phyloP scores from a whole-genome alignment of 2,113 vertebrate genomes.

The Clarias macrocephalus region DNA sequence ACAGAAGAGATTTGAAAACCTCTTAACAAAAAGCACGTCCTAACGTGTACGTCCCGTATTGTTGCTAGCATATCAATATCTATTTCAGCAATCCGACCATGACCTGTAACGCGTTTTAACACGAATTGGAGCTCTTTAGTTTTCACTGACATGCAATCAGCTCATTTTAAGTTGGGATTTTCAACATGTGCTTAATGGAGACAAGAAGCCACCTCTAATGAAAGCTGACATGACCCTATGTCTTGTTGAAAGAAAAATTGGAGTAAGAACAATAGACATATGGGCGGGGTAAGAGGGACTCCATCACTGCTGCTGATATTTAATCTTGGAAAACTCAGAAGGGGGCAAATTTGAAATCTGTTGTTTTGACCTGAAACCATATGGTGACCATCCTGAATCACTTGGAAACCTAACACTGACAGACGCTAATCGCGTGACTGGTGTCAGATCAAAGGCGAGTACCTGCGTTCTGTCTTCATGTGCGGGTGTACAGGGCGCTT shows the following conservation, averaged over 20 bases:
- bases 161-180: slow-evolving; percentile 23
- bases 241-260: slow-evolving; percentile 11
- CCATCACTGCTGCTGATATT: slow-evolving; percentile 48
- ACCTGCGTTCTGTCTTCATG: slow-evolving; percentile 2
- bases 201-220: not conserved
- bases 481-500: slow-evolving; percentile 1
- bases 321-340: slow-evolving; percentile 53
- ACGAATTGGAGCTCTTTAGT: slow-evolving; percentile 11
- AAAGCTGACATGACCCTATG: not conserved
- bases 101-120: slow-evolving; percentile 24
- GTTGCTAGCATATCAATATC: slow-evolving; percentile 51
- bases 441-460: slow-evolving; percentile 39
- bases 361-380: slow-evolving; percentile 68
- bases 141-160: not conserved
- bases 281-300: slow-evolving; percentile 30
- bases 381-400: slow-evolving; percentile 63
- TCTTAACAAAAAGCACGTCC: slow-evolving; percentile 63
- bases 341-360: slow-evolving; percentile 54
- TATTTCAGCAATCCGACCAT: slow-evolving; percentile 51
- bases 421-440: slow-evolving; percentile 56
- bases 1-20: slow-evolving; percentile 63
- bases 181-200: slow-evolving; percentile 20
- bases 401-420: slow-evolving; percentile 63
- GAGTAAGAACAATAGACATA: slow-evolving; percentile 25
- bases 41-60: slow-evolving; percentile 60